These are phyloP conservation scores for Phorcus lineatus DNA, from an alignment of 2,888 invertebrate genomes.

Conservation along the genomic window DNA sequence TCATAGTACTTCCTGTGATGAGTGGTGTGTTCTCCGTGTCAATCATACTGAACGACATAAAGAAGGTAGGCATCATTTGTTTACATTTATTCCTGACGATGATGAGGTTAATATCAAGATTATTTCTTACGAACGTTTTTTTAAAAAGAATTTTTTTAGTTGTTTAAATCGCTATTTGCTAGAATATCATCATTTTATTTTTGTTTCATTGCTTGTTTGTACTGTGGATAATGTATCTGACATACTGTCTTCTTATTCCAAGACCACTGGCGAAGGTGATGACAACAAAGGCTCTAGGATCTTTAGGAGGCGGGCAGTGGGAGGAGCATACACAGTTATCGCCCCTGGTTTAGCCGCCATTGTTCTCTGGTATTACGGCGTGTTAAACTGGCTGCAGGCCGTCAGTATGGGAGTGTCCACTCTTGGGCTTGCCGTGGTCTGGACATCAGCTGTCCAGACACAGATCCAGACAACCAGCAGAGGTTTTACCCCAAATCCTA, in stretches of 20 bases:
- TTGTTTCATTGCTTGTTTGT: too few relatives aligned
- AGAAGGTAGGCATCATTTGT: background rate
- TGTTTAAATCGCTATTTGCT: too few relatives aligned
- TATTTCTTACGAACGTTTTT: too few relatives aligned
- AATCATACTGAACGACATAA: conserved; percentile 21
- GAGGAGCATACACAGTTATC: conserved; percentile 9
- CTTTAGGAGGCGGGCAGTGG: conserved; percentile 2
- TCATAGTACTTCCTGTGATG: conserved; percentile 49
- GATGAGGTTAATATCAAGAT: too few relatives aligned
- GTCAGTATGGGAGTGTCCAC: conserved; percentile 41
- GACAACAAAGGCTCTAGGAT: background rate
- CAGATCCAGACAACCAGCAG: conserved; percentile 43
- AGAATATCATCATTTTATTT: too few relatives aligned
- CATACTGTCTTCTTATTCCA: background rate
- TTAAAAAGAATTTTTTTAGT: too few relatives aligned
- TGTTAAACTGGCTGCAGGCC: conserved; percentile 45
- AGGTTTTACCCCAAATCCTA: conserved; percentile 35
- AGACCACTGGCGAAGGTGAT: background rate
- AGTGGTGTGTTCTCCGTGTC: conserved; percentile 45
- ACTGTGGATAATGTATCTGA: background rate
- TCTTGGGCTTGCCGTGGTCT: conserved; percentile 48
- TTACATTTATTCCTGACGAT: too few relatives aligned
- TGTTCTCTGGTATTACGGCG: conserved; percentile 41
- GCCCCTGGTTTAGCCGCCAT: conserved; percentile 39
- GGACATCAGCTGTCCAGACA: conserved; percentile 48